A percentile compares a stretch with the other conserved stretches of the same genome.
Evolutionary conservation across 2,888 invertebrate species (phyloP).

Genomic region (Rhagium mordax): DNA sequence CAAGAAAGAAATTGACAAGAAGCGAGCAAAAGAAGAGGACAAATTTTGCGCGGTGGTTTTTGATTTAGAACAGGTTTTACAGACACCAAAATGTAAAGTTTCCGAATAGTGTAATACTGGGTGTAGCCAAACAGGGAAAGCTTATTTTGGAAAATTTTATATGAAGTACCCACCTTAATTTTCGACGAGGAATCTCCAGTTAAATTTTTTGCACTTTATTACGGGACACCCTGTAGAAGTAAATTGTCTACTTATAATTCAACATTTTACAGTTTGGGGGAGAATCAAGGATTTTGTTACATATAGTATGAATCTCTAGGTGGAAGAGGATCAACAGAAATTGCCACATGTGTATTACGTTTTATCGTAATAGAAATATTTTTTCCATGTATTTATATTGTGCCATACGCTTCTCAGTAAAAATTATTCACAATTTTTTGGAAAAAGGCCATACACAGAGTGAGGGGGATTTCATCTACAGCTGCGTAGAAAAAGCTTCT

Average conservation of each 20-base stretch:
- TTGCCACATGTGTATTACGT: neutral
- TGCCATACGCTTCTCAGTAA: neutral
- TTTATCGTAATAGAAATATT: neutral
- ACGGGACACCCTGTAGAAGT: neutral
- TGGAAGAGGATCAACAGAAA: neutral
- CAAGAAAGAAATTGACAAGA: neutral
- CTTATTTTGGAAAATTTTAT: no score
- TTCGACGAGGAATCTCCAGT: no score
- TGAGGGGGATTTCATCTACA: neutral
- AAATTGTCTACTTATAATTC: neutral
- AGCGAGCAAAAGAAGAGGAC: neutral
- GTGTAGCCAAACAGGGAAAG: no score
- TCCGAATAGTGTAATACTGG: neutral
- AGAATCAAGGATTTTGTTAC: neutral
- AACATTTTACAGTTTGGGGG: neutral
- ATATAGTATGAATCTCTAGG: neutral
- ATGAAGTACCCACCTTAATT: no score
- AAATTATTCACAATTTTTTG: neutral
- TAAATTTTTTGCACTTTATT: no score
- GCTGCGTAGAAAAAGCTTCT: neutral
- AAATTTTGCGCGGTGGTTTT: neutral
- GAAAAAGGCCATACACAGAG: neutral
- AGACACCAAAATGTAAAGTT: neutral
- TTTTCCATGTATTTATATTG: slow-evolving; percentile 7
- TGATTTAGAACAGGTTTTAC: neutral